Evolutionary conservation across 2,888 invertebrate species (phyloP), one percentile per base, ranked within the genome.

Genomic region (Eristalinus sepulchralis): DNA sequence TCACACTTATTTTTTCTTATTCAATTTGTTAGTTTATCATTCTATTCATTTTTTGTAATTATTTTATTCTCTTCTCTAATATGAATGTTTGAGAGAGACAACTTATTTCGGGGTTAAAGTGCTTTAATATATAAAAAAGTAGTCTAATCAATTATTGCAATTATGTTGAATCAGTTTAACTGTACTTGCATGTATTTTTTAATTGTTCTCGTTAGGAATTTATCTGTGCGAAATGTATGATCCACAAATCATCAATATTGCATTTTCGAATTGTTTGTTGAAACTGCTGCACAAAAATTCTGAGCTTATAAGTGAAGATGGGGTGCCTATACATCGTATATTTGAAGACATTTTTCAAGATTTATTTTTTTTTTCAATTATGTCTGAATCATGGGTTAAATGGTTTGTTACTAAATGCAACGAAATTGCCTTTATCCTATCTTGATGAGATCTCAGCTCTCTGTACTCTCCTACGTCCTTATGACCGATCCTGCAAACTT

Each of bases 231-330:
- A 63, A 27, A 36, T 33, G 67, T 72, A 81, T 62, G 59, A 64
- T 81, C 73, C 81, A 73, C 77, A 73, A 81, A 59, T 78, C 70
- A 67, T 1, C 27, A 27, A 9, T 6, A 6, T 20, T 66, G 31
- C 68, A 10, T 67, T 55, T 66, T 47, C 27, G 34, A 76, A 47
- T n/a, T 34, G 66, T 71, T 75, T 70, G 17, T 47, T 47, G 1
- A 17, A n/a, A n/a, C 5, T 47, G 47, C 1, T 27, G 6, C 47
- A 17, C 17, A 47, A 47, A 11, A 17, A 5, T 36, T n/a, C n/a
- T 47, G 47, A 66, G 22, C n/a, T 9, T n/a, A 3, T n/a, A 11
- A 17, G 24, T 10, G 24, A 53, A 22, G 20, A 24, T 59, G 57
- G 11, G 11, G 24, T 22, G 5, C 6, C 8, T 59, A 1, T 6